These are phyloP conservation scores for Nysson spinosus DNA, from an alignment of 2,888 invertebrate species.

Conservation along the genomic window DNA sequence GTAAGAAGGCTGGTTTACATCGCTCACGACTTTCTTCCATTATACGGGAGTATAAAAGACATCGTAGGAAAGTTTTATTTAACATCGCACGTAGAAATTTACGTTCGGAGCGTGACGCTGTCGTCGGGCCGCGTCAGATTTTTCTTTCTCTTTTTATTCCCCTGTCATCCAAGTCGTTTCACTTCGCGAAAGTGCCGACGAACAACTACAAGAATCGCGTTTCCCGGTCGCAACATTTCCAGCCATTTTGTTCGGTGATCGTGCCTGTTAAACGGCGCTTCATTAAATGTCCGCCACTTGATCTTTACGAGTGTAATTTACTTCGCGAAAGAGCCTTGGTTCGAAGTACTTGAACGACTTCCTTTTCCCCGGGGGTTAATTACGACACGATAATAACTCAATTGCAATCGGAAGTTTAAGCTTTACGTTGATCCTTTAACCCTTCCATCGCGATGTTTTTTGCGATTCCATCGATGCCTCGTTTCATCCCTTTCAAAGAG, in stretches of 20 bases:
- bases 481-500: too few relatives aligned
- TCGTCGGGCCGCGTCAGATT: constrained; percentile 11
- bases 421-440: too few relatives aligned
- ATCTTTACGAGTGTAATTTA: constrained; percentile 29
- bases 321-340: constrained; percentile 1
- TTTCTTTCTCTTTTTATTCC: not conserved
- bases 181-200: not conserved
- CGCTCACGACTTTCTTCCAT: constrained; percentile 23
- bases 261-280: constrained; percentile 1
- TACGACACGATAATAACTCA: constrained; percentile 47
- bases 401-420: constrained; percentile 31
- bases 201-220: not conserved
- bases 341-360: constrained; percentile 6
- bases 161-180: not conserved
- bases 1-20: constrained; percentile 16
- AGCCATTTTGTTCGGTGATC: constrained; percentile 17
- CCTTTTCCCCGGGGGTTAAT: constrained; percentile 32
- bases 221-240: constrained; percentile 22
- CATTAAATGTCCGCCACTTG: constrained; percentile 6
- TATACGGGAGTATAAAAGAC: constrained; percentile 18
- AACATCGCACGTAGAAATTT: constrained; percentile 36
- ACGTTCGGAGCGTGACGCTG: constrained; percentile 38
- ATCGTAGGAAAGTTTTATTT: constrained; percentile 34
- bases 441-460: too few relatives aligned
- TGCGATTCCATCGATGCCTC: too few relatives aligned